phyloP scores from a whole-genome alignment of 2,113 vertebrate genomes.

The Electrona antarctica region DNA sequence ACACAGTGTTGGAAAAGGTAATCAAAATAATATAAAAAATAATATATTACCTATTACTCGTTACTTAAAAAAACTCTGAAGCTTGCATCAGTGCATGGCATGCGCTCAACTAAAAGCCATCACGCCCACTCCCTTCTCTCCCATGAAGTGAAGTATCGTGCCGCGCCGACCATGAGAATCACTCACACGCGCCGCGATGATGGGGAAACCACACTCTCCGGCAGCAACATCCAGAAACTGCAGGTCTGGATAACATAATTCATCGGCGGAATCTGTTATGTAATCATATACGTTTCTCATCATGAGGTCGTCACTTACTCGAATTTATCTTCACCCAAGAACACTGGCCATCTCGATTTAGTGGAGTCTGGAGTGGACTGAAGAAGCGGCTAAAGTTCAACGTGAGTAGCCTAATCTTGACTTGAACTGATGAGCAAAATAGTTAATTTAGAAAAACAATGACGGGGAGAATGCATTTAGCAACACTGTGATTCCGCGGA shows the following conservation, averaged over 20 bases:
- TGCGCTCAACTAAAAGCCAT: constrained; percentile 6
- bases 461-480: background rate
- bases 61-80: no score
- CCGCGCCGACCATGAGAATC: constrained; percentile 20
- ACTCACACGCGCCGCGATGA: constrained; percentile 35
- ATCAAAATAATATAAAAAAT: no score
- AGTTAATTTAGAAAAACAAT: background rate
- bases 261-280: background rate
- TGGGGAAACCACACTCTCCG: constrained; percentile 34
- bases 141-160: background rate
- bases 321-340: no score
- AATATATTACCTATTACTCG: no score
- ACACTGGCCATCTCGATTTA: background rate
- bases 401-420: constrained; percentile 46
- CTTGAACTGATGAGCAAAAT: background rate
- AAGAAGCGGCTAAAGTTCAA: constrained; percentile 19
- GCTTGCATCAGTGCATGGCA: background rate
- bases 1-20: no score
- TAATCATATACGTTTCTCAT: background rate
- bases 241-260: background rate
- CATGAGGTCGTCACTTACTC: constrained; percentile 3
- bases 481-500: background rate
- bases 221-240: background rate
- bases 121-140: constrained; percentile 8
- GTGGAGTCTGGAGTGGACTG: constrained; percentile 4